These are phyloP conservation scores for Drosophila anomalata DNA, from an alignment of 2,888 invertebrate species.

Conservation along the genomic window DNA sequence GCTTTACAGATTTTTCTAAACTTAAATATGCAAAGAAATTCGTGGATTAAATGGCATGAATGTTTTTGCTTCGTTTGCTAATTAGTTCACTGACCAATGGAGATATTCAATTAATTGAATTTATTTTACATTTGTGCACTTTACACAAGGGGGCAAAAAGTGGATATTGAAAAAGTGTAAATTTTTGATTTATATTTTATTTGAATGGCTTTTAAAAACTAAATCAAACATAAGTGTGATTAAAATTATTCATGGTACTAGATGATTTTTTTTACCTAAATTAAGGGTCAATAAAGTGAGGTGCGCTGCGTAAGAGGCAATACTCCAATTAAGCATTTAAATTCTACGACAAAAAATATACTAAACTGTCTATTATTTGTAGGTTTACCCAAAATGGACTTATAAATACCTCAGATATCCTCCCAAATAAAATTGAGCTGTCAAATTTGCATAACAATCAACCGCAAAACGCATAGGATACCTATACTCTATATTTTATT, in stretches of 20 bases:
- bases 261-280: too few species aligned
- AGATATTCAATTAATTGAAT: constrained; percentile 1
- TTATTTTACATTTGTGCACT: neutral
- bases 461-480: constrained; percentile 11
- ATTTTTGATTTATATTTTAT: neutral
- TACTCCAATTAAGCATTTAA: too few species aligned
- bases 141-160: neutral
- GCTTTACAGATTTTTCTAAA: neutral
- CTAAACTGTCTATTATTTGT: neutral
- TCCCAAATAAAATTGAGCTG: constrained; percentile 12
- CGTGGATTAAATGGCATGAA: constrained; percentile 1
- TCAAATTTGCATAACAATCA: constrained; percentile 40
- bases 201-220: neutral
- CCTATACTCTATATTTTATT: too few species aligned
- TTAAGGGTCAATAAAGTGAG: too few species aligned
- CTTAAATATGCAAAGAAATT: constrained; percentile 27
- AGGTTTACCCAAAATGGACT: neutral
- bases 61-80: constrained; percentile 9
- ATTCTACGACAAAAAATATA: too few species aligned
- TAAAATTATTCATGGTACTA: neutral
- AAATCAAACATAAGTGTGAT: neutral
- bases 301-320: too few species aligned
- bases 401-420: neutral
- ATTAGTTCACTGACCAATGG: constrained; percentile 11
- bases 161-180: neutral